Conservation (phyloP, 2,888 invertebrate species). For the Geotrupes spiniger region DNA sequence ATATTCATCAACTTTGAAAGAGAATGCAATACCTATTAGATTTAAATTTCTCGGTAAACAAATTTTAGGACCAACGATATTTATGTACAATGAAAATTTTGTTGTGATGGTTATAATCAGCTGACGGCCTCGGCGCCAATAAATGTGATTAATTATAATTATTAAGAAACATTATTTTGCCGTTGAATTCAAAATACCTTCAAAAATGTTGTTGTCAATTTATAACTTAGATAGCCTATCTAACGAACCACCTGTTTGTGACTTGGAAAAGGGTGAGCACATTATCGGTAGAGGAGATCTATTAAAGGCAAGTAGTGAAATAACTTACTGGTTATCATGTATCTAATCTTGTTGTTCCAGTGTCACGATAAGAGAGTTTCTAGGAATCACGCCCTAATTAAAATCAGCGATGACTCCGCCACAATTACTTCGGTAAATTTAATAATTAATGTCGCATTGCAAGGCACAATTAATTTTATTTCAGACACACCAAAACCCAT, state of each 20-base stretch:
- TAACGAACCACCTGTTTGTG: conserved; percentile 13
- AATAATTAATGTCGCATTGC: neutral
- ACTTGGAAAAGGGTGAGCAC: conserved; percentile 10
- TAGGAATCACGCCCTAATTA: conserved; percentile 53
- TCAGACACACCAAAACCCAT: conserved; percentile 57
- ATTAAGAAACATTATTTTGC: too few species aligned
- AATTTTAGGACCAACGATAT: too few species aligned
- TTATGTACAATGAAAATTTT: too few species aligned
- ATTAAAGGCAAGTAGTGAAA: conserved; percentile 11
- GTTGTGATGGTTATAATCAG: too few species aligned
- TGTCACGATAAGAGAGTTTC: conserved; percentile 56
- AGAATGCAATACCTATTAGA: too few species aligned
- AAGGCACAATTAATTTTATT: conserved; percentile 29
- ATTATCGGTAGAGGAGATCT: conserved; percentile 12
- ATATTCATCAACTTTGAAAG: too few species aligned
- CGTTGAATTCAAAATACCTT: too few species aligned
- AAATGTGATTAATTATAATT: too few species aligned
- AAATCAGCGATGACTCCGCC: conserved; percentile 45
- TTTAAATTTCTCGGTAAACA: too few species aligned
- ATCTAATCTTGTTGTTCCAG: conserved; percentile 39
- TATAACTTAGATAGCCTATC: conserved; percentile 10
- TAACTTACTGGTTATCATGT: too few species aligned
- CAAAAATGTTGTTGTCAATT: conserved; percentile 12
- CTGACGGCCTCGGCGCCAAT: too few species aligned
- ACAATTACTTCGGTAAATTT: conserved; percentile 49